A percentile compares a stretch with the other conserved stretches of the same genome.
Evolutionary conservation across 2,113 vertebrate genomes (phyloP).

Genomic region (Rana temporaria): DNA sequence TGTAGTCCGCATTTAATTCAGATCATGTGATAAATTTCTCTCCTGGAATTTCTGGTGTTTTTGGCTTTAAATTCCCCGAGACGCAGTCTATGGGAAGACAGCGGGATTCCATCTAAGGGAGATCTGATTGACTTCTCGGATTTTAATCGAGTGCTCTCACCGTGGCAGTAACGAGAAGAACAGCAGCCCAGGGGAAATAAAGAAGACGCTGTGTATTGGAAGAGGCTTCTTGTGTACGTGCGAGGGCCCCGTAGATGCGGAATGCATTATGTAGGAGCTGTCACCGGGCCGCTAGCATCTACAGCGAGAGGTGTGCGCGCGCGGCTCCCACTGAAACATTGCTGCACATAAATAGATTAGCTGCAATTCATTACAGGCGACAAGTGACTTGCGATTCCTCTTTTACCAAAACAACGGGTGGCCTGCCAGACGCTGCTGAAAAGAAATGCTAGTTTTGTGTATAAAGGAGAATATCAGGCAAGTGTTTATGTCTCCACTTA

Average conservation of each 20-base stretch:
- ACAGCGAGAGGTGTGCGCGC: background rate
- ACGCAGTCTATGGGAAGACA: background rate
- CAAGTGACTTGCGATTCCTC: background rate
- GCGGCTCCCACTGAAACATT: background rate
- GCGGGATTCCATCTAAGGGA: background rate
- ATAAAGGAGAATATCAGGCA: background rate
- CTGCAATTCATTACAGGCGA: slow-evolving; percentile 7
- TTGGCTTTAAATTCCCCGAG: background rate
- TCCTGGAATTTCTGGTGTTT: too few species aligned
- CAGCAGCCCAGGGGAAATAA: slow-evolving; percentile 36
- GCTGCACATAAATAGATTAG: background rate
- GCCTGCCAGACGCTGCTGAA: background rate
- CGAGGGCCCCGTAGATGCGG: background rate
- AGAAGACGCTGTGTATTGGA: slow-evolving; percentile 16
- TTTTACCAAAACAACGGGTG: slow-evolving; percentile 1
- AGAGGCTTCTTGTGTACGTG: background rate
- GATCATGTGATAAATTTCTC: too few species aligned
- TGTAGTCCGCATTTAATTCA: too few species aligned
- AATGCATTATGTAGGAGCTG: slow-evolving; percentile 29
- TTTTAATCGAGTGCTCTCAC: slow-evolving; percentile 41
- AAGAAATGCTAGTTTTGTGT: background rate
- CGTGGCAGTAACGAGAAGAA: slow-evolving; percentile 36
- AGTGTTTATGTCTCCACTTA: background rate
- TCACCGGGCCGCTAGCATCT: background rate
- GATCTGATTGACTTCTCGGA: slow-evolving; percentile 53